A percentile compares a stretch with the other conserved stretches of the same genome.
These are phyloP conservation scores for Drosophila dives DNA, from an alignment of 2,888 invertebrate species.

Conservation along the genomic window DNA sequence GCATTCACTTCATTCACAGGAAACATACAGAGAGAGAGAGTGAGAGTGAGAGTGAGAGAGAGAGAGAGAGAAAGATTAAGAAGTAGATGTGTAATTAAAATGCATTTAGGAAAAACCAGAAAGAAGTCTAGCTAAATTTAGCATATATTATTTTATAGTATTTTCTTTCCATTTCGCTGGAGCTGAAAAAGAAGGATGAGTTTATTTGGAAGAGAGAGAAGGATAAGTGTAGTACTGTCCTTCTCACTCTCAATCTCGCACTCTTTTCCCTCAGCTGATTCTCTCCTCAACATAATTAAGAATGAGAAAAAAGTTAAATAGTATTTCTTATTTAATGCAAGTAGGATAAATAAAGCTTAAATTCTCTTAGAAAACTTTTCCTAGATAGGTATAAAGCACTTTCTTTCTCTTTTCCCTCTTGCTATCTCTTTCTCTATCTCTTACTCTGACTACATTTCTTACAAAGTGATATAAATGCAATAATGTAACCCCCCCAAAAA, in stretches of 20 bases:
- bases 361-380: background rate
- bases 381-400: background rate
- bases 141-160: background rate
- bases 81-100: background rate
- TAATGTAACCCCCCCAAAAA: conserved; percentile 8
- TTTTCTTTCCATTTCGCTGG: background rate
- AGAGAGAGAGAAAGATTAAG: background rate
- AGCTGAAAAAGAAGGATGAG: background rate
- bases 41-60: too few relatives aligned
- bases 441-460: conserved; percentile 34
- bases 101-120: background rate
- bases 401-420: background rate
- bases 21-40: too few relatives aligned
- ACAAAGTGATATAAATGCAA: conserved; percentile 61
- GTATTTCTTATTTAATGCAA: too few relatives aligned
- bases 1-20: too few relatives aligned
- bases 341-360: too few relatives aligned
- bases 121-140: background rate
- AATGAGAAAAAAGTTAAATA: too few relatives aligned
- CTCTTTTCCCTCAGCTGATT: too few relatives aligned
- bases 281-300: too few relatives aligned
- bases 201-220: background rate
- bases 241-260: too few relatives aligned
- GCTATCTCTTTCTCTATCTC: background rate
- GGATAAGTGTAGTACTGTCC: background rate